Base-by-base conservation (phyloP, 2,113 vertebrate species). In the Halcyon malimbica region DNA sequence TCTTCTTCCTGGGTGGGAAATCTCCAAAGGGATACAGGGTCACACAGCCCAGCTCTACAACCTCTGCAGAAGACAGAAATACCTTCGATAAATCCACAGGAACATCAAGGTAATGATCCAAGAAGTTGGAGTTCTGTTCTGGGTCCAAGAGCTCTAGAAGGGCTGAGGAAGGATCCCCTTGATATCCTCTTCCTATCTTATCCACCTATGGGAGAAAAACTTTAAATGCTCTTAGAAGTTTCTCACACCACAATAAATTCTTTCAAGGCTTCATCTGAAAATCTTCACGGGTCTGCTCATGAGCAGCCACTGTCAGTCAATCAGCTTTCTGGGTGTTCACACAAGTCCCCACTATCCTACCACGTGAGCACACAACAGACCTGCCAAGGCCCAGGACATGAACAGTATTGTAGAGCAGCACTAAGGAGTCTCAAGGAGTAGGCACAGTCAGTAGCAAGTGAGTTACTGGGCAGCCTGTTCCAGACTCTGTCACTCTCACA, bases 21-120 rank as follows among this genome's bases (percentile, higher is more conserved):
- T 23, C 62, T 41, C 53, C 56, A 20, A 53, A 54, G 0, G 31
- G 46, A 82, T 39, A 59, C 16, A n/a, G 11, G n/a, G 10, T 69
- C 23, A 39, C 1, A 57, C 13, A 46, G 39, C 46, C 33, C 87
- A 82, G 29, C 80, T 75, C 51, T 31, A 60, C 28, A 44, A 5
- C 11, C 57, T 60, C 85, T 78, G 60, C 60, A 81, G 33, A 41
- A 35, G 41, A 71, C 28, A 88, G 26, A 80, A 57, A 35, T 74
- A 99, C 99, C 98, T 99, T 99, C 39, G 99, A 99, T 83, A 99
- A 97, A 94, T 99, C 99, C 31, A 99, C 99, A 2, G 99, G 98
- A 67, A 99, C 99, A 21, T 99, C 99, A 76, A 99, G 98, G 95
- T 99, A 99, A 87, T 99, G 99, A 94, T 99, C 99, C 64, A 99